Conservation (phyloP, 2,888 invertebrate genomes). For the Lepeophtheirus nordmannii region DNA sequence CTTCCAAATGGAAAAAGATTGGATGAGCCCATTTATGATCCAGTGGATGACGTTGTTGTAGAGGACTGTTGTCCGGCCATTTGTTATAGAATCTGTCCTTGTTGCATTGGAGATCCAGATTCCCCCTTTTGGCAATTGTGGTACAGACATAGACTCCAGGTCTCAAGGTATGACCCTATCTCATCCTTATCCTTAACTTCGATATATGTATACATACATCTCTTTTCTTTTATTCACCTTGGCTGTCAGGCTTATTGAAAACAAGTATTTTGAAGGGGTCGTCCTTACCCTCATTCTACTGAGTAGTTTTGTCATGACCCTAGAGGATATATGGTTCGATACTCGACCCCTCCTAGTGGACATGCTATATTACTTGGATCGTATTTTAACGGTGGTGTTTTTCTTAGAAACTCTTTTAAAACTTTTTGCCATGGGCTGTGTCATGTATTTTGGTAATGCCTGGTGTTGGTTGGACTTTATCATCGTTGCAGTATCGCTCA, state of each 20-base stretch:
- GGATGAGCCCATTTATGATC: constrained; percentile 19
- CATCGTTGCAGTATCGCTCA: constrained; percentile 49
- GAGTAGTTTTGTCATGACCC: constrained; percentile 37
- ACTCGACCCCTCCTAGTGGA: constrained; percentile 32
- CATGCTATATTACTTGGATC: constrained; percentile 35
- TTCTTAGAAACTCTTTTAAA: constrained; percentile 39
- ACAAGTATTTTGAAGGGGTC: constrained; percentile 40
- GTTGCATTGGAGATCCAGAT: constrained; percentile 75
- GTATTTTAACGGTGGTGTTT: constrained; percentile 39
- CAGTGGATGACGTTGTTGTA: constrained; percentile 22
- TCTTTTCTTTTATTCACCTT: constrained; percentile 31
- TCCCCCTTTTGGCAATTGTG: constrained; percentile 88
- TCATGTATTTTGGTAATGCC: constrained; percentile 38
- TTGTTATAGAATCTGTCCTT: constrained; percentile 70
- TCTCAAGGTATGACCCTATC: constrained; percentile 16
- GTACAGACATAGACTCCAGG: constrained; percentile 73
- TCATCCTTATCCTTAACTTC: background rate
- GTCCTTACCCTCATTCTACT: constrained; percentile 38
- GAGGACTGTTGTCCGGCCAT: constrained; percentile 32
- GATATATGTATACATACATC: background rate
- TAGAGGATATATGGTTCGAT: constrained; percentile 36
- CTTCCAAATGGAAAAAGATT: background rate
- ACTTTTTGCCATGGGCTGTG: constrained; percentile 34
- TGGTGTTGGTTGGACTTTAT: constrained; percentile 42
- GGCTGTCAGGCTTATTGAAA: constrained; percentile 35